phyloP scores from a whole-genome alignment of 2,113 vertebrate genomes.

The Pristiophorus japonicus region DNA sequence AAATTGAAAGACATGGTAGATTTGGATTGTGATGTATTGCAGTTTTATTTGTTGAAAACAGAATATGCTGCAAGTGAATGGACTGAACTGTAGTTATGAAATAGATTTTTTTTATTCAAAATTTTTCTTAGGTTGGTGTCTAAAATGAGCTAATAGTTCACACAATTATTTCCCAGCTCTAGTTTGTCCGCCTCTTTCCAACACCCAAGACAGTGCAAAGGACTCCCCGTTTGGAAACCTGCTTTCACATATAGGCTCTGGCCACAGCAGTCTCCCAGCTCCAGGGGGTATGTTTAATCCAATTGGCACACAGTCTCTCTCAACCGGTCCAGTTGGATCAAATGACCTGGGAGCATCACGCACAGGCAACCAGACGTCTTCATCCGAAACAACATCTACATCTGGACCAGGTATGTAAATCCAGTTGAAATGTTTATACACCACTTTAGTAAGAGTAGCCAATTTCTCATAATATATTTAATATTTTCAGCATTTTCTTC shows the following conservation, averaged over 20 bases:
- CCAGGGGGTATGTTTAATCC: constrained; percentile 75
- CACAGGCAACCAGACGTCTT: constrained; percentile 67
- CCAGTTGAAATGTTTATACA: neutral
- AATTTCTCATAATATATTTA: neutral
- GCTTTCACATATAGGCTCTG: constrained; percentile 70
- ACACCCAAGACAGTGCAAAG: constrained; percentile 75
- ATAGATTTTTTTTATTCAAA: neutral
- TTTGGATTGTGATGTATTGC: neutral
- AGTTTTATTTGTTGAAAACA: neutral
- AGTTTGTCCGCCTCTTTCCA: constrained; percentile 71
- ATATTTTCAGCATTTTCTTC: neutral
- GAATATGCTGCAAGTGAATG: neutral
- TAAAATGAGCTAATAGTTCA: neutral
- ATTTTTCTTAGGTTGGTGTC: neutral
- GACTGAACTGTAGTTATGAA: neutral
- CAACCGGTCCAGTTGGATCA: constrained; percentile 52
- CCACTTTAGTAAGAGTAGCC: neutral
- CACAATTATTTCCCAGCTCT: constrained; percentile 58
- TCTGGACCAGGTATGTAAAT: constrained; percentile 69
- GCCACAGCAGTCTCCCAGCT: constrained; percentile 55
- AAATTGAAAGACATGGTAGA: neutral
- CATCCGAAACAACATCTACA: constrained; percentile 63
- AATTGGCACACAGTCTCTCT: constrained; percentile 59
- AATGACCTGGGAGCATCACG: constrained; percentile 73
- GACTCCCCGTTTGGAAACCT: constrained; percentile 74